Base-by-base conservation (phyloP, 2,113 vertebrate species). In the Xiphorhynchus elegans region DNA sequence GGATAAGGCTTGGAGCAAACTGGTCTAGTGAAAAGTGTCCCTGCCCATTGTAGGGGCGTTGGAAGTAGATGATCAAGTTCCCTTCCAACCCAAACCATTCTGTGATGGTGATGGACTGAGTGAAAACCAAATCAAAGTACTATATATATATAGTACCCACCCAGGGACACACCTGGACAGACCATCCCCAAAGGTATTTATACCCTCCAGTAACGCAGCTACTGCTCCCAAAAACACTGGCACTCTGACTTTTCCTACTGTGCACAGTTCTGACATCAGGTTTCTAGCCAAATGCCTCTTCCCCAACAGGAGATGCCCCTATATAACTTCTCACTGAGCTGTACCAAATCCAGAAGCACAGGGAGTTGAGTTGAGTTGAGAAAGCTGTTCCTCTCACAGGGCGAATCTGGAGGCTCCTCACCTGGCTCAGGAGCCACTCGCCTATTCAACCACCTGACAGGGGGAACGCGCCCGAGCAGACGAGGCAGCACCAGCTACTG, bases 221-320 rank as follows among this genome's bases (percentile, higher is more conserved):
- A 58, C 70, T 3, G 37, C 50, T 84, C 60, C 40, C 52, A 82
- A n/a, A 66, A 83, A 19, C 52, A 11, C 40, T 50, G n/a, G 31
- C 72, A 59, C 50, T 28, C 78, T 59, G 68, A 73, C 75, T 68
- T 91, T 64, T 82, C 79, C 82, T n/a, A 10, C 31, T 46, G 4
- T 0, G 23, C 20, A 29, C 3, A 16, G 46, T 23, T 89, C 82
- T 50, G 62, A 40, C 67, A 76, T 29, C n/a, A 63, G 17, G 39
- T 94, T 94, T 81, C 68, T n/a, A 70, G 73, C n/a, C 63, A 81
- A 93, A 62, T 47, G 81, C 40, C 49, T 68, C 33, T 78, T 93
- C 82, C 66, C 24, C 19, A 94, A 68, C 9, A 4, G 5, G 56
- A 93, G 49, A 26, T 75, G 84, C 35, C 46, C 68, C 67, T 86